Percentiles rank a stretch among this genome's conserved stretches.
phyloP scores from a whole-genome alignment of 2,797 vertebrate species.

The Aldrovandia affinis region DNA sequence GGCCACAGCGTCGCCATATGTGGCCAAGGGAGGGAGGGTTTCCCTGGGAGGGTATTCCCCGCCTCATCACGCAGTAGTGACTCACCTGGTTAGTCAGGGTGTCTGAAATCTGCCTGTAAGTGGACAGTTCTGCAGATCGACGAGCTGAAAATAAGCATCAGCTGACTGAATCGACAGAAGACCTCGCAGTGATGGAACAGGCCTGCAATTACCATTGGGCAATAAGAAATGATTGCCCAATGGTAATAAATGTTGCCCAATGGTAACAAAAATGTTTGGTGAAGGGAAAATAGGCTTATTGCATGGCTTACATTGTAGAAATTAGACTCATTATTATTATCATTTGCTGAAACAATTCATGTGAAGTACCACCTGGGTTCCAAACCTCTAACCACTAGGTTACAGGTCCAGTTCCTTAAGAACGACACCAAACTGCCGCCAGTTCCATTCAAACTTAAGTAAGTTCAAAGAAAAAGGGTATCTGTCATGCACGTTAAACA shows the following conservation, averaged over 20 bases:
- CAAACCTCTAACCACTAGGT: neutral
- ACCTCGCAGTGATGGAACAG: neutral
- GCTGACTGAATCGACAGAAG: neutral
- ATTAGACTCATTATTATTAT: neutral
- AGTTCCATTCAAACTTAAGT: neutral
- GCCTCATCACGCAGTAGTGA: neutral
- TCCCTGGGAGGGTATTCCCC: neutral
- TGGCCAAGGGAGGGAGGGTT: neutral
- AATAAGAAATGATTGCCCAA: too few species aligned
- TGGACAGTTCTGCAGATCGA: neutral
- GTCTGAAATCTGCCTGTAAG: neutral
- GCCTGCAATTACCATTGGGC: neutral
- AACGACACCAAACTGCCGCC: neutral
- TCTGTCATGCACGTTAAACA: neutral
- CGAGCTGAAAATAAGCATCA: neutral
- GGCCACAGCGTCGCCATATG: too few species aligned
- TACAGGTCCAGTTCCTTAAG: neutral
- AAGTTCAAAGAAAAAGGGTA: neutral
- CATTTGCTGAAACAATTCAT: neutral
- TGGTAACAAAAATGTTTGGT: neutral
- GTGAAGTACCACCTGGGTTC: neutral
- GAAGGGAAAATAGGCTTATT: neutral
- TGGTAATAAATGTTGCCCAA: too few species aligned
- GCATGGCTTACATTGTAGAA: neutral
- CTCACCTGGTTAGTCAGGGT: too few species aligned